Base-by-base conservation (phyloP, 2,113 vertebrate genomes). In the Tympanuchus pallidicinctus region DNA sequence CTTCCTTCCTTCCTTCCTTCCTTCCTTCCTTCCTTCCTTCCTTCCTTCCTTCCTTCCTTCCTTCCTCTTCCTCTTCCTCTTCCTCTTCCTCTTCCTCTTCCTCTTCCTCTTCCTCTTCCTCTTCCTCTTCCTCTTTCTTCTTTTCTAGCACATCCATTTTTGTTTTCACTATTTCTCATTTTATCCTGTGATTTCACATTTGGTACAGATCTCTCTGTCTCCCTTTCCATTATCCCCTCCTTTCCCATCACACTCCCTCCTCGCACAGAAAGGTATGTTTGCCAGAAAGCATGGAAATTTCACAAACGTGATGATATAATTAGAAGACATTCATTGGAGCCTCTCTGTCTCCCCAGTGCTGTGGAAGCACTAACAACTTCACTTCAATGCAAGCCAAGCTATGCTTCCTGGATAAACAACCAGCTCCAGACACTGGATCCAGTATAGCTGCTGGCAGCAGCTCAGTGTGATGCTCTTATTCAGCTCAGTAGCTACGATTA, bases 391-490 rank as follows among this genome's bases (percentile, higher is more conserved):
- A 8, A 72, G n/a, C 21, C 21, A 17, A 50, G 40, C 61, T 74
- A 63, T 4, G 1, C 59, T 65, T 40, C 38, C 17, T 27, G 18
- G 17, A 63, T 38, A 30, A 60, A 14, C 15, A 3, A 3, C 57
- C 21, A 17, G 36, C 36, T 40, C 54, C 43, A 11, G 56, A 9
- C 42, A 19, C 42, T 3, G n/a, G 9, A 13, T 14, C 38, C 2
- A 6, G 42, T 14, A 2, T 4, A 4, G 40, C 40, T 5, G 30
- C 73, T 3, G 6, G 14, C 3, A 12, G 13, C 21, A 32, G 48
- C 61, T 59, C 73, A 42, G 27, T 0, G 3, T 0, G 2, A 5
- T 18, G 6, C 3, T 89, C 3, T 87, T 48, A 34, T 40, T 32
- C 36, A 56, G 52, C 47, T 38, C 28, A 78, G 74, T 2, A 1